A percentile compares a stretch with the other conserved stretches of the same genome.
These are phyloP conservation scores for Emys orbicularis DNA, from an alignment of 2,797 vertebrate species.

Conservation along the genomic window DNA sequence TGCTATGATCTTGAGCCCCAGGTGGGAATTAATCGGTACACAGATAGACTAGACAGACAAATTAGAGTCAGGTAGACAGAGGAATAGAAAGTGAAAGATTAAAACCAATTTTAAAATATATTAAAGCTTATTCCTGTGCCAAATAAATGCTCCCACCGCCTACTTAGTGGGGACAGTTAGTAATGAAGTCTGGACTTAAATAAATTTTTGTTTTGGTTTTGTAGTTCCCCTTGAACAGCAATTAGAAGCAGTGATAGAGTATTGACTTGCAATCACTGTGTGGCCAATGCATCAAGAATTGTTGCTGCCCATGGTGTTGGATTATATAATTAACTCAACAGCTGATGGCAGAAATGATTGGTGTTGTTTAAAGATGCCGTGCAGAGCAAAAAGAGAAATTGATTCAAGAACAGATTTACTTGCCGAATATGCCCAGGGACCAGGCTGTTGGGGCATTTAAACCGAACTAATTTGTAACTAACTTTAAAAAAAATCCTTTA, in stretches of 20 bases:
- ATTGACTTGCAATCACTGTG: background rate
- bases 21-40: background rate
- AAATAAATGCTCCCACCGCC: background rate
- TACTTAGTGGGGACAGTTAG: accelerated
- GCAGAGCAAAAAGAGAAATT: background rate
- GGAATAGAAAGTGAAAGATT: background rate
- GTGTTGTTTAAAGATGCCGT: background rate
- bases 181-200: background rate
- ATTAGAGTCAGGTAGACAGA: background rate
- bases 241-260: background rate
- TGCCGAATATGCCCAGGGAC: background rate
- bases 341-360: background rate
- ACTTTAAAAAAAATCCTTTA: background rate
- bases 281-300: background rate
- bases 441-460: background rate
- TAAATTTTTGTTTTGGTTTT: background rate
- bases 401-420: background rate
- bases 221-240: background rate
- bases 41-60: background rate
- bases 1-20: background rate
- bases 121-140: background rate
- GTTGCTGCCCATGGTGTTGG: background rate
- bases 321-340: background rate
- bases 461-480: background rate
- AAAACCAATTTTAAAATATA: background rate